Base-by-base conservation (phyloP, 2,888 invertebrate genomes). In the Drosophila prostipennis region DNA sequence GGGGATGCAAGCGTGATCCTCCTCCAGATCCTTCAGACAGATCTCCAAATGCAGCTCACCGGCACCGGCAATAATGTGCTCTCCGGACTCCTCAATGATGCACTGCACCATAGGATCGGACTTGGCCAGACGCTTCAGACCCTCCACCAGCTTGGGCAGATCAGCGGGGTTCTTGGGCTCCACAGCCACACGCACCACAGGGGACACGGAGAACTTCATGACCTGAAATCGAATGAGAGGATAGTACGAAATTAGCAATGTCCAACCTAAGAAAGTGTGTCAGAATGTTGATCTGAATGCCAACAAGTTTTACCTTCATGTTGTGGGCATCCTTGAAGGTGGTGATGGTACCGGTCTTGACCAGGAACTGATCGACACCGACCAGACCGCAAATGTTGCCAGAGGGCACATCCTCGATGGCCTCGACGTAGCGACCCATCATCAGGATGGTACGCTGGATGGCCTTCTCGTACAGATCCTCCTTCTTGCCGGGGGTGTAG, bases 91-190 rank as follows among this genome's bases (percentile, higher is more conserved):
- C 94, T 99, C 99, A 93, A 98, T 98, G 93, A 98, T 97, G 94
- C 99, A 99, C 93, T 99, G 97, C 84, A 99, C 99, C 99, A 99
- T 99, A 94, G 99, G 99, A 94, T 99, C 99, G 63, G 99, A 99
- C 93, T 99, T 99, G 91, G 99, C 98, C 90, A 99, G 94, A 93
- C 99, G 98, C 94, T 99, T 99, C 74, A 99, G 94, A 92, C 99
- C 97, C 94, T 99, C 99, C 65, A 99, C 99, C 89, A 99, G 94
- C 93, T 99, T 99, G 84, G 99, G 99, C 93, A 99, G 94, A 93
- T 99, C 99, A 60, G 99, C 98, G 16, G 99, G 98, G 93, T 99
- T 99, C 94, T 98, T 99, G 90, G 99, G 98, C 93, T 99, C 99
- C 2, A 99, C 99, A 87, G 99, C 99, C 34, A 99, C 98, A 91